phyloP scores from a whole-genome alignment of 2,113 vertebrate genomes.

The Scartelaos histophorus region DNA sequence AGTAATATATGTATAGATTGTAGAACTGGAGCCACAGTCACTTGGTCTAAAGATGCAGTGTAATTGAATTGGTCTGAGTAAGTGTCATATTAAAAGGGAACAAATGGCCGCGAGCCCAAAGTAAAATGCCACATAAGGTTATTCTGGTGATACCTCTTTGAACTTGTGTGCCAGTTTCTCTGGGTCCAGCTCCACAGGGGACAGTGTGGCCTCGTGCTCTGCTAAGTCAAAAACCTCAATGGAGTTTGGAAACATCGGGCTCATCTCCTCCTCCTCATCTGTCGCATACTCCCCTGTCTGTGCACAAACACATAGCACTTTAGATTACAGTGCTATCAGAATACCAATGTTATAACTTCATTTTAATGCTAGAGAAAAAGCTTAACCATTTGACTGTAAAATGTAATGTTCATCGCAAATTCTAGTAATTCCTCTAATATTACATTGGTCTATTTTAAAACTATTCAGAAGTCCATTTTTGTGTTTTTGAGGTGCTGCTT shows the following conservation, averaged over 20 bases:
- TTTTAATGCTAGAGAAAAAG: not conserved
- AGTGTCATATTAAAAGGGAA: constrained; percentile 6
- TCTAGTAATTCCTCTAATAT: not conserved
- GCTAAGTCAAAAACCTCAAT: constrained; percentile 96
- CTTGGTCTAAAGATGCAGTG: not conserved
- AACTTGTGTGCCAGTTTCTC: constrained; percentile 96
- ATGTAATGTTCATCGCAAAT: not conserved
- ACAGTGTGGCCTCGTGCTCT: constrained; percentile 89
- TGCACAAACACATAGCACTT: not conserved
- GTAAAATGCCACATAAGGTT: not conserved
- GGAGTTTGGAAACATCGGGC: constrained; percentile 91
- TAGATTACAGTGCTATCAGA: not conserved
- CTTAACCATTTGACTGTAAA: not conserved
- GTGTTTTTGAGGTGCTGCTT: too few species aligned
- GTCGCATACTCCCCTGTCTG: constrained; percentile 95
- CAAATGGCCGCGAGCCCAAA: constrained; percentile 5
- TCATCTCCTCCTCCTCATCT: constrained; percentile 92
- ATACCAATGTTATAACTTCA: not conserved
- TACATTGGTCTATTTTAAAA: too few species aligned
- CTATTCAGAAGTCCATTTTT: too few species aligned
- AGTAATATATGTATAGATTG: not conserved
- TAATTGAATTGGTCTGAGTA: constrained; percentile 19
- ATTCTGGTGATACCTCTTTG: constrained; percentile 84
- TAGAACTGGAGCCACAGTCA: not conserved
- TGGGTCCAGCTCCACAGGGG: constrained; percentile 92